Conservation (phyloP, 1,140 invertebrate genomes). For the Drosophila cardini region DNA sequence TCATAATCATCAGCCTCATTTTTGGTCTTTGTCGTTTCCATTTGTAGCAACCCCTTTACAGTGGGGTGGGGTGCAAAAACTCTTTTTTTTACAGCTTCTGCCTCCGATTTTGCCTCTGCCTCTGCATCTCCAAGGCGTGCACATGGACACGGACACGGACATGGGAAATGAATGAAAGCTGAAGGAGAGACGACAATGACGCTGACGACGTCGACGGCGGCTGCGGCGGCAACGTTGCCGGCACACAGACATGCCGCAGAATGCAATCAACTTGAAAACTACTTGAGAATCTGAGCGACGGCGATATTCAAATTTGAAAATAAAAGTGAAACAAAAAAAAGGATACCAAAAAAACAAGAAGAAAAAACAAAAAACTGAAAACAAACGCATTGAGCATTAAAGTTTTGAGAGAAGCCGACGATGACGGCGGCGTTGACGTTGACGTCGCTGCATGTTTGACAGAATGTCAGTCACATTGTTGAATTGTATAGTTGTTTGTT, state of each 20-base stretch:
- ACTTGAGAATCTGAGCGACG: slow-evolving; percentile 70
- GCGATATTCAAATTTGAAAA: slow-evolving; percentile 77
- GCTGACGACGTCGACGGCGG: not conserved
- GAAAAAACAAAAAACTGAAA: slow-evolving; percentile 46
- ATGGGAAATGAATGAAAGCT: slow-evolving; percentile 72
- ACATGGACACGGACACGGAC: slow-evolving; percentile 46
- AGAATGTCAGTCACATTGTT: slow-evolving; percentile 73
- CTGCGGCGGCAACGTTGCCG: slow-evolving; percentile 39
- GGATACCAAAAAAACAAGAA: slow-evolving; percentile 2
- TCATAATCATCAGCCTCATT: slow-evolving; percentile 33
- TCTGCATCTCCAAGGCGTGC: slow-evolving; percentile 39
- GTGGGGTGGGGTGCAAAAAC: slow-evolving; percentile 55
- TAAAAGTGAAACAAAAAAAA: slow-evolving; percentile 67
- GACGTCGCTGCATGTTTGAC: slow-evolving; percentile 74
- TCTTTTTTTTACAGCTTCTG: slow-evolving; percentile 43
- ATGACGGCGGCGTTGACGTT: slow-evolving; percentile 47
- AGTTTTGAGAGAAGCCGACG: slow-evolving; percentile 32
- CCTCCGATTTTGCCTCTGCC: slow-evolving; percentile 12
- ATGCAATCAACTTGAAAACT: slow-evolving; percentile 79
- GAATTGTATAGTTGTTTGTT: slow-evolving; percentile 31
- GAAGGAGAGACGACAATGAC: slow-evolving; percentile 1
- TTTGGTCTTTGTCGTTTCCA: slow-evolving; percentile 2
- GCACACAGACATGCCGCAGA: slow-evolving; percentile 56
- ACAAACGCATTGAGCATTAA: slow-evolving; percentile 36
- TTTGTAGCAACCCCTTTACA: slow-evolving; percentile 44